phyloP scores from a whole-genome alignment of 2,888 invertebrate species.

The Synergus japonicus region DNA sequence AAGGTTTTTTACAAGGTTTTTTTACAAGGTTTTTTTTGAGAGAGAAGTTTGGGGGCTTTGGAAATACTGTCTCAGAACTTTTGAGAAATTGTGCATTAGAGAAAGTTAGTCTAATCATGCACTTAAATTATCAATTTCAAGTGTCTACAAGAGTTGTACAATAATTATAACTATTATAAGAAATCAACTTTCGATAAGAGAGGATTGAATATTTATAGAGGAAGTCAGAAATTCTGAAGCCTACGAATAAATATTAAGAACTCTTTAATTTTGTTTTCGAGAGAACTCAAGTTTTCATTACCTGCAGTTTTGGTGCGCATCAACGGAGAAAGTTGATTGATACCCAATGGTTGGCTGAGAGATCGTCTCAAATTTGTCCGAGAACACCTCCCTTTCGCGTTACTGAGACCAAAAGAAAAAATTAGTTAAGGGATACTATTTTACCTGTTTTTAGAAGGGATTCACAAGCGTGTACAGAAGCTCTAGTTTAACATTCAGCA shows the following conservation, averaged over 20 bases:
- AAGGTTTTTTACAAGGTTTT: background rate
- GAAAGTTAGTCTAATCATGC: conserved; percentile 21
- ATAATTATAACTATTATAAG: conserved; percentile 15
- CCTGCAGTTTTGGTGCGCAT: conserved; percentile 80
- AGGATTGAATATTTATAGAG: background rate
- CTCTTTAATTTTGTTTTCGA: background rate
- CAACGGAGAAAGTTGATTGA: conserved; percentile 80
- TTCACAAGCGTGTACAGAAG: conserved; percentile 64
- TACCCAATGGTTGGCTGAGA: conserved; percentile 84
- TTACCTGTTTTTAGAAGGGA: conserved; percentile 39
- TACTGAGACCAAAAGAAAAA: conserved; percentile 65
- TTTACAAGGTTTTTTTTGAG: background rate
- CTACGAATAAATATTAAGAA: background rate
- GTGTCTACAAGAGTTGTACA: conserved; percentile 27
- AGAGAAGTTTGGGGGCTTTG: background rate
- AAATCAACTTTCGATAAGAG: conserved; percentile 6
- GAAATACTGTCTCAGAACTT: conserved; percentile 9
- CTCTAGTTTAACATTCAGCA: conserved; percentile 75
- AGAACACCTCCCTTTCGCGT: conserved; percentile 75
- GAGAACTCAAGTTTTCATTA: conserved; percentile 56
- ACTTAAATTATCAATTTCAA: background rate
- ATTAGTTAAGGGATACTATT: background rate
- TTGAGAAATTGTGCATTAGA: conserved; percentile 28
- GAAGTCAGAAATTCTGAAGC: conserved; percentile 3
- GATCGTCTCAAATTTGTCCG: conserved; percentile 80